Conservation (phyloP, 2,113 vertebrate genomes). For the Nannospalax galili region DNA sequence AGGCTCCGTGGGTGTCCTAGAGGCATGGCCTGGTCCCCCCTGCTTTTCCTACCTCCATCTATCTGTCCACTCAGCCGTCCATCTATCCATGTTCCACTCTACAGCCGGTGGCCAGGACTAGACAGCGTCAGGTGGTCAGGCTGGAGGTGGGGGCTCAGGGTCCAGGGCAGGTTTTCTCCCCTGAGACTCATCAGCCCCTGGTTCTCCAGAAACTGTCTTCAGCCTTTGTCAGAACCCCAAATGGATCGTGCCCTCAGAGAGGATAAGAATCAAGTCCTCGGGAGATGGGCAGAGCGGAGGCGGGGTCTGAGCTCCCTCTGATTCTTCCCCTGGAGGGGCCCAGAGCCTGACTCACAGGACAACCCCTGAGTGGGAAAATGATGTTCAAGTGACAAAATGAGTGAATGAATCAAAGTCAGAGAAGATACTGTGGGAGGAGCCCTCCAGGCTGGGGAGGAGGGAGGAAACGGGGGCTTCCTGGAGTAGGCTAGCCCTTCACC, state of each 20-base stretch:
- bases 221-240: neutral
- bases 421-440: neutral
- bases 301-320: too few species aligned
- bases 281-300: neutral
- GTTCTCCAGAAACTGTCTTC: neutral
- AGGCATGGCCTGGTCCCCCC: neutral
- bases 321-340: neutral
- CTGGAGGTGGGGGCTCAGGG: neutral
- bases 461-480: constrained; percentile 22
- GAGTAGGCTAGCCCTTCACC: neutral
- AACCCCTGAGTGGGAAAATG: neutral
- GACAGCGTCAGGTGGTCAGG: too few species aligned
- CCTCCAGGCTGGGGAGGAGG: too few species aligned
- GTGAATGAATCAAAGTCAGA: neutral
- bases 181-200: accelerated
- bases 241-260: neutral
- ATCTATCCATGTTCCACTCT: accelerated
- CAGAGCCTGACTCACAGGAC: neutral
- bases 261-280: too few species aligned
- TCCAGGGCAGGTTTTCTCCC: neutral
- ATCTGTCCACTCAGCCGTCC: too few species aligned
- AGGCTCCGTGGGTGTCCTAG: neutral
- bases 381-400: neutral
- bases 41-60: too few species aligned
- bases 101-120: accelerated